phyloP scores from a whole-genome alignment of 2,888 invertebrate species.

The Calameuta pallipes region DNA sequence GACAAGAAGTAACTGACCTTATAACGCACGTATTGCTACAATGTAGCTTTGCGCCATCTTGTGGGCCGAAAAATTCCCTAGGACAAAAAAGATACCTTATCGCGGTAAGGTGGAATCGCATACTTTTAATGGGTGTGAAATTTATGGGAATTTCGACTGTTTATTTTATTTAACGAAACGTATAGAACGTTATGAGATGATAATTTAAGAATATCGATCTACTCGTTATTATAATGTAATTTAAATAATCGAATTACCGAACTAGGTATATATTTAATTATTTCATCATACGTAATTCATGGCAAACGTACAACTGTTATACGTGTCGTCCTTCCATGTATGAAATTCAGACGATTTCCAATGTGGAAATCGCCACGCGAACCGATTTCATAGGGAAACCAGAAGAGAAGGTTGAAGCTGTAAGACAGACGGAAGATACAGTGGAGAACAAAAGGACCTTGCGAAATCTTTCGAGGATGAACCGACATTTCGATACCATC shows the following conservation, averaged over 20 bases:
- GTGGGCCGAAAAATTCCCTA: not conserved
- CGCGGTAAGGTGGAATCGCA: too few species aligned
- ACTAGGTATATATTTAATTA: not conserved
- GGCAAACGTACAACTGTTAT: not conserved
- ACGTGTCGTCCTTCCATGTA: not conserved
- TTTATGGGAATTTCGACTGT: not conserved
- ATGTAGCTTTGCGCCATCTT: conserved; percentile 1
- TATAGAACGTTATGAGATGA: not conserved
- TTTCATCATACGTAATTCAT: not conserved
- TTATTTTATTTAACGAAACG: not conserved
- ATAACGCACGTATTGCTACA: not conserved
- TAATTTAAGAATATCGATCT: not conserved
- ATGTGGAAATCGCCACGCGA: not conserved
- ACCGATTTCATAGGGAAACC: not conserved
- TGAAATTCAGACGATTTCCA: not conserved
- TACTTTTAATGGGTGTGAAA: not conserved
- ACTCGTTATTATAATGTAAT: too few species aligned
- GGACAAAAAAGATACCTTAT: not conserved
- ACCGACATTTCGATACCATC: not conserved
- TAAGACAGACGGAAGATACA: not conserved
- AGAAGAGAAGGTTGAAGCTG: not conserved
- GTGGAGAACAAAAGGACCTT: not conserved
- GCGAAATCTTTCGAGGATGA: not conserved
- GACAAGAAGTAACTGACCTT: conserved; percentile 5
- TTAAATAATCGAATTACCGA: too few species aligned